Conservation (phyloP, 2,888 invertebrate genomes). For the Leptopilina syphax region DNA sequence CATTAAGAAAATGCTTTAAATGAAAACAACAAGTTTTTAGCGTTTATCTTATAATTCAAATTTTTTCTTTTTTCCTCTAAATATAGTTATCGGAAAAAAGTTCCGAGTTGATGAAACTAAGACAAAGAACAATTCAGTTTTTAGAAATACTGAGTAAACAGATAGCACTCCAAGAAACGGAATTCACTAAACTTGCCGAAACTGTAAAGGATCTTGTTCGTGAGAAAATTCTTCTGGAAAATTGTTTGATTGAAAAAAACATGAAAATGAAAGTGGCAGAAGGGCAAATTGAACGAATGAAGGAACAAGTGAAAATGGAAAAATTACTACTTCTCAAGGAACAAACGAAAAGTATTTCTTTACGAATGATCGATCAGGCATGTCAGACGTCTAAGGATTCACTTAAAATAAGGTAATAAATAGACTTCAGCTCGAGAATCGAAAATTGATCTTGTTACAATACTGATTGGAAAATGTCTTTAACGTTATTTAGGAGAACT, state of each 20-base stretch:
- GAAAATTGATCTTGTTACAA: slow-evolving; percentile 14
- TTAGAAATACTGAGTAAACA: slow-evolving; percentile 62
- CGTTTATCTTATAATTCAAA: slow-evolving; percentile 19
- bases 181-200: slow-evolving; percentile 63
- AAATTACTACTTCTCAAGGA: slow-evolving; percentile 59
- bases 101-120: slow-evolving; percentile 55
- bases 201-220: slow-evolving; percentile 61
- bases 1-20: too few species aligned
- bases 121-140: slow-evolving; percentile 57
- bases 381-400: slow-evolving; percentile 38
- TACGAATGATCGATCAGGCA: slow-evolving; percentile 40
- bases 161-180: slow-evolving; percentile 62
- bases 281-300: slow-evolving; percentile 57
- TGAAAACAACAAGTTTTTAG: too few species aligned
- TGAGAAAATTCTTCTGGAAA: slow-evolving; percentile 64
- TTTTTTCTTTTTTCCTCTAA: slow-evolving; percentile 16
- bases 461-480: too few species aligned
- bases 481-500: too few species aligned
- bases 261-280: slow-evolving; percentile 53
- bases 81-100: slow-evolving; percentile 55
- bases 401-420: slow-evolving; percentile 38
- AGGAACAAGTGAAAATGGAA: slow-evolving; percentile 59
- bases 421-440: neutral
- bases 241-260: slow-evolving; percentile 59
- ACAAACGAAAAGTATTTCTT: slow-evolving; percentile 43